Conservation (phyloP, 2,888 invertebrate species). For the Physocephala rufipes region DNA sequence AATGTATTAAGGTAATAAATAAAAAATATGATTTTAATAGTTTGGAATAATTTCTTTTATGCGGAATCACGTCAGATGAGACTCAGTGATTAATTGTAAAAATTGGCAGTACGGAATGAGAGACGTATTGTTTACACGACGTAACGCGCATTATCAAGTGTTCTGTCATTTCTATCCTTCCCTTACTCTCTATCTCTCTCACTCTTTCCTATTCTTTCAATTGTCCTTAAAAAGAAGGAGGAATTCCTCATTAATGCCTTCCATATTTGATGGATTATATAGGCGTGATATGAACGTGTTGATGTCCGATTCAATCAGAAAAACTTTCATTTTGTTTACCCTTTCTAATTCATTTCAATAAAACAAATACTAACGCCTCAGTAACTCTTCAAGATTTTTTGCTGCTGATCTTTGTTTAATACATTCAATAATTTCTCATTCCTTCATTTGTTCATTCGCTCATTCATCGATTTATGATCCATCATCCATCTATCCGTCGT, state of each 20-base stretch:
- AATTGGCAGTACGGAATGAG: no score
- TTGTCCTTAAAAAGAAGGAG: no score
- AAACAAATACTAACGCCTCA: constrained; percentile 3
- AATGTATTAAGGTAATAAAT: no score
- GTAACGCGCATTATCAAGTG: background rate
- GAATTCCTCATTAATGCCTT: no score
- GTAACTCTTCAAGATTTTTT: background rate
- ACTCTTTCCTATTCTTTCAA: no score
- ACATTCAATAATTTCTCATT: background rate
- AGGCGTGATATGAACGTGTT: no score
- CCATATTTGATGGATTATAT: no score
- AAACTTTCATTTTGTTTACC: no score
- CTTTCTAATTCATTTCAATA: no score
- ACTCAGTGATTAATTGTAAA: constrained; percentile 46
- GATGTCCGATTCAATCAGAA: no score
- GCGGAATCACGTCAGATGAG: constrained; percentile 47
- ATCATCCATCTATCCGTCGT: background rate
- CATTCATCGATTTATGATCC: background rate
- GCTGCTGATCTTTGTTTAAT: background rate
- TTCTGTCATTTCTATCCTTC: background rate
- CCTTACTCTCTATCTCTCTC: background rate
- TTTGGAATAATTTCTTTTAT: constrained; percentile 61
- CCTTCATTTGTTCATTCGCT: background rate
- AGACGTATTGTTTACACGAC: constrained; percentile 1
- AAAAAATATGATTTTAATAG: constrained; percentile 63